Conservation (phyloP, 37 sponge, comb jelly and placozoan species). For the Cladorhizidae sp. region DNA sequence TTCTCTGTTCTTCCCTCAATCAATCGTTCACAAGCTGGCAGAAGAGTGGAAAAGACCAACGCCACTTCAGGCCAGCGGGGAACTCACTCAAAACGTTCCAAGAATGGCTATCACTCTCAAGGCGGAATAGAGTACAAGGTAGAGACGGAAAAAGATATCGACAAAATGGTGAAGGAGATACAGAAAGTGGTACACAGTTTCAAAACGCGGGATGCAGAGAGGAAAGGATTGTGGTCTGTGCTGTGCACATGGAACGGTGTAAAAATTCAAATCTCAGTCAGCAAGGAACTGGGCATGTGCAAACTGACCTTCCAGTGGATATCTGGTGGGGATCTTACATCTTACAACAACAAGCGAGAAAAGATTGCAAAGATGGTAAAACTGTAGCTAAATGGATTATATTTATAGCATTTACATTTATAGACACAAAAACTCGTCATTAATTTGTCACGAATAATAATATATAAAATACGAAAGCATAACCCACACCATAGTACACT, state of each 20-base stretch:
- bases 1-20: conserved; percentile 11
- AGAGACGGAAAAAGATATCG: conserved; percentile 14
- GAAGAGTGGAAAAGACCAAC: too few species aligned
- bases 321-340: conserved; percentile 27
- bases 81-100: too few species aligned
- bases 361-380: not conserved
- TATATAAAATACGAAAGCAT: too few species aligned
- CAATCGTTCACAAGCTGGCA: too few species aligned
- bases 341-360: conserved; percentile 29
- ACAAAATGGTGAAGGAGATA: conserved; percentile 49
- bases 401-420: not conserved
- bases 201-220: conserved; percentile 21
- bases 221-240: not conserved
- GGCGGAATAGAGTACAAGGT: not conserved
- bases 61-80: not conserved
- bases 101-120: conserved; percentile 3
- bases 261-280: conserved; percentile 18
- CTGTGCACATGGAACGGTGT: conserved; percentile 11
- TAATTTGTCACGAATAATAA: not conserved
- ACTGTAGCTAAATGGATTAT: not conserved
- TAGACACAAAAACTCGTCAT: not conserved
- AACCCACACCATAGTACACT: too few species aligned
- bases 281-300: conserved; percentile 32
- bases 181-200: conserved; percentile 33
- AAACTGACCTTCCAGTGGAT: conserved; percentile 54